Base-by-base conservation (phyloP, 2,113 vertebrate species). In the Ciconia boyciana region DNA sequence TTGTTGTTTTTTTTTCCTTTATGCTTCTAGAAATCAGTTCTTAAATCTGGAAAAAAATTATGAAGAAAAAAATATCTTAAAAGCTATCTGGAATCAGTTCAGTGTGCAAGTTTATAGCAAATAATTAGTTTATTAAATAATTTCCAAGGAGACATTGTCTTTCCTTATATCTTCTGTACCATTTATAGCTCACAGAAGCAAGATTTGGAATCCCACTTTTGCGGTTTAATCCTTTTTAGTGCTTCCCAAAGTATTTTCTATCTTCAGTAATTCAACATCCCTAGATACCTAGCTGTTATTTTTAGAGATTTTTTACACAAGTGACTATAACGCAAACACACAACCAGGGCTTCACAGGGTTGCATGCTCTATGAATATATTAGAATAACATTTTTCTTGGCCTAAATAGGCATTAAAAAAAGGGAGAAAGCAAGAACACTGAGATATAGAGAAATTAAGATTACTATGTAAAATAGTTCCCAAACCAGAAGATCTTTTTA, bases 1-100 rank as follows among this genome's bases (percentile, higher is more conserved):
- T 51, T 32, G 2, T 0, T n/a, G n/a, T 22, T 22, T 19, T 29
- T 51, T 60, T 10, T 49, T 8, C 0, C 2, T 48, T 39, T 15
- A 34, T 36, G 1, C 62, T 66, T 68, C 15, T 72, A 46, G 41
- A 64, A 64, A 52, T n/a, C 4, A 9, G 0, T 64, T 75, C 24
- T 60, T 68, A 41, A 64, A 66, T 44, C 10, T 61, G 20, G 8
- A 31, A 39, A 71, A 75, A 78, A 57, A 41, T 1, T 20, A 13
- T 3, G 4, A 70, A 18, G 26, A 41, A 65, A 41, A 75, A 54
- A 39, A 8, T 5, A 26, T 6, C 48, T 87, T 19, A 5, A 87
- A 83, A 85, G 13, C 22, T 54, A 9, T 44, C 46, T 77, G 2
- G 0, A 51, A 55, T 51, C 22, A n/a, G 7, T 80, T 74, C 55